Percentiles rank a stretch among this genome's conserved stretches.
phyloP scores from a whole-genome alignment of 2,113 vertebrate genomes.

The Calypte anna region DNA sequence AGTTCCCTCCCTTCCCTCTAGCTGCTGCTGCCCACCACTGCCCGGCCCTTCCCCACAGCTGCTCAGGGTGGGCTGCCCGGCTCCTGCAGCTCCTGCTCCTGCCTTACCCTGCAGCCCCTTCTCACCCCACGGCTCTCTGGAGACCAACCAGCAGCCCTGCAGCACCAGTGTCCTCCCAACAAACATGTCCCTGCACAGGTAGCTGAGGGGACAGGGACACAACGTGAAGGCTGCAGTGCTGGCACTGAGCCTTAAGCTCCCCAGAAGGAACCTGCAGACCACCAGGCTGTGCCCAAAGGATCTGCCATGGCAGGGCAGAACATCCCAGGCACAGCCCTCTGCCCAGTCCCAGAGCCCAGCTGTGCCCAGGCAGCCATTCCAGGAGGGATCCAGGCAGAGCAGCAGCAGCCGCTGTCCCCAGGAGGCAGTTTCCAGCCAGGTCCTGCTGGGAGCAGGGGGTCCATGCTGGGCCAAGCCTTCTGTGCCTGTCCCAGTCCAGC shows the following conservation, averaged over 20 bases:
- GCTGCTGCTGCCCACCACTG: background rate
- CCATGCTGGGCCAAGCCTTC: too few species aligned
- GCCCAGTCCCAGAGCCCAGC: background rate
- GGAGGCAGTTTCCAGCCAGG: background rate
- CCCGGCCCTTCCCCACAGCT: background rate
- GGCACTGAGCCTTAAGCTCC: background rate
- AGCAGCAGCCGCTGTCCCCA: background rate
- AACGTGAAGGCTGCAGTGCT: rapidly evolving
- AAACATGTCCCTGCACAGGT: rapidly evolving
- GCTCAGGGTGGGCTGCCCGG: background rate
- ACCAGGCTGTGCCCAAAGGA: background rate
- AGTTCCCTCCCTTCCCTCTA: constrained; percentile 48
- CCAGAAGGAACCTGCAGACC: rapidly evolving
- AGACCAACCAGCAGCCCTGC: rapidly evolving
- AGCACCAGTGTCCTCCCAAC: rapidly evolving
- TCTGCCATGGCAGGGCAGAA: background rate
- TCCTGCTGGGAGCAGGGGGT: background rate
- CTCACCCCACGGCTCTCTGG: rapidly evolving
- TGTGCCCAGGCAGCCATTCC: background rate
- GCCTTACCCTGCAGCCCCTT: rapidly evolving
- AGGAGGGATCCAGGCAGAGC: too few species aligned
- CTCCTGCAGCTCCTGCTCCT: background rate
- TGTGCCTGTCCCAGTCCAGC: background rate
- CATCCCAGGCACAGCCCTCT: background rate
- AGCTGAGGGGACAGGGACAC: background rate